Conservation (phyloP, 2,113 vertebrate genomes). For the Epinephelus lanceolatus region DNA sequence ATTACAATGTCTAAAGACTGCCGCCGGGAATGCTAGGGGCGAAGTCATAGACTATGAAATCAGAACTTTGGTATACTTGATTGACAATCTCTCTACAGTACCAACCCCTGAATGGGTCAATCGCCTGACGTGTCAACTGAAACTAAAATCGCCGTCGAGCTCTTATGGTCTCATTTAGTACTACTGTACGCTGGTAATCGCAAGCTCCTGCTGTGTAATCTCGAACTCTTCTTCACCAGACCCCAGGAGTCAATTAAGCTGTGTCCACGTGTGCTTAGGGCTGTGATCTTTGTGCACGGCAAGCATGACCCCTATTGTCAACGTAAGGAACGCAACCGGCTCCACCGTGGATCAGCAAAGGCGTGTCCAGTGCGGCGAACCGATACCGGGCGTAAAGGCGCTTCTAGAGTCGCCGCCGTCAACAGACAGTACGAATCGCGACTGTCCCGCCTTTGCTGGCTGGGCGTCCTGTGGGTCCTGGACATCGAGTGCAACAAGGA, state of each 20-base stretch:
- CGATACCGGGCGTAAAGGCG: too few species aligned
- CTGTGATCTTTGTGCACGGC: background rate
- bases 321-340: background rate
- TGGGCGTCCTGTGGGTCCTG: constrained; percentile 5
- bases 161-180: constrained; percentile 14
- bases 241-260: background rate
- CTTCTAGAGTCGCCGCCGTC: background rate
- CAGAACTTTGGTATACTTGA: background rate
- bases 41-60: background rate
- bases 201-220: constrained; percentile 1
- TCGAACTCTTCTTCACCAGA: background rate
- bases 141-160: background rate
- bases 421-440: background rate
- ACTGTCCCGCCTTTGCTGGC: constrained; percentile 3
- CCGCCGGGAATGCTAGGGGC: too few species aligned
- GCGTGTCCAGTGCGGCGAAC: too few species aligned
- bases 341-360: too few species aligned
- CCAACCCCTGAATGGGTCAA: background rate
- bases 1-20: too few species aligned
- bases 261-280: background rate
- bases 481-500: background rate
- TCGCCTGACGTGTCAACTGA: background rate
- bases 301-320: background rate
- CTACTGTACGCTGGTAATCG: constrained; percentile 14
- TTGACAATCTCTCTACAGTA: background rate